Evolutionary conservation across 2,797 vertebrate species (phyloP).

Genomic region (Eptatretus atami): DNA sequence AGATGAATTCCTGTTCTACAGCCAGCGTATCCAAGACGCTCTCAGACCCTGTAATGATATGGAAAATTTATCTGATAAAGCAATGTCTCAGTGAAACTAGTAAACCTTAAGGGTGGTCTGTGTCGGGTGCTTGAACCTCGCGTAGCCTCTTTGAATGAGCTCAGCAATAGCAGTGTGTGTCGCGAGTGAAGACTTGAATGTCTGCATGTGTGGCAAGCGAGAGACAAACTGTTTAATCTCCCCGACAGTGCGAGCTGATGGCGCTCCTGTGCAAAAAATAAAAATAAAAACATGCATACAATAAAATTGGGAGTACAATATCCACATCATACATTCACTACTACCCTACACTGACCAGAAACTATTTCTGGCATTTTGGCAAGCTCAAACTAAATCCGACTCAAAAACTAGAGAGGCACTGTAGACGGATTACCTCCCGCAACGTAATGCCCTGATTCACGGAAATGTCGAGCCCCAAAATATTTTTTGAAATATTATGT

Average conservation of each 20-base stretch:
- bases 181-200: slow-evolving; percentile 58
- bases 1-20: slow-evolving; percentile 97
- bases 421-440: too few species aligned
- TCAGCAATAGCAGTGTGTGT: slow-evolving; percentile 93
- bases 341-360: too few species aligned
- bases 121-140: slow-evolving; percentile 17
- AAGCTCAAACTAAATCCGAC: too few species aligned
- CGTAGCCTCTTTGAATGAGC: slow-evolving; percentile 72
- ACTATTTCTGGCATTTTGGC: too few species aligned
- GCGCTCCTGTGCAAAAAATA: slow-evolving; percentile 29
- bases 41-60: slow-evolving; percentile 35
- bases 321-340: too few species aligned
- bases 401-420: too few species aligned
- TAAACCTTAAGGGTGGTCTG: slow-evolving; percentile 8
- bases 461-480: too few species aligned
- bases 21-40: slow-evolving; percentile 89
- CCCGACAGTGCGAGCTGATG: slow-evolving; percentile 90
- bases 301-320: too few species aligned
- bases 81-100: neutral
- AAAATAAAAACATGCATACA: neutral
- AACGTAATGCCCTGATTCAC: too few species aligned
- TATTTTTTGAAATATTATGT: too few species aligned
- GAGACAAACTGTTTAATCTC: slow-evolving; percentile 98
- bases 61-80: neutral
- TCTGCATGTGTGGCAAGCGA: slow-evolving; percentile 91